A percentile compares a stretch with the other conserved stretches of the same genome.
Evolutionary conservation across 2,113 vertebrate species (phyloP).

Genomic region (Pluvianellus socialis): DNA sequence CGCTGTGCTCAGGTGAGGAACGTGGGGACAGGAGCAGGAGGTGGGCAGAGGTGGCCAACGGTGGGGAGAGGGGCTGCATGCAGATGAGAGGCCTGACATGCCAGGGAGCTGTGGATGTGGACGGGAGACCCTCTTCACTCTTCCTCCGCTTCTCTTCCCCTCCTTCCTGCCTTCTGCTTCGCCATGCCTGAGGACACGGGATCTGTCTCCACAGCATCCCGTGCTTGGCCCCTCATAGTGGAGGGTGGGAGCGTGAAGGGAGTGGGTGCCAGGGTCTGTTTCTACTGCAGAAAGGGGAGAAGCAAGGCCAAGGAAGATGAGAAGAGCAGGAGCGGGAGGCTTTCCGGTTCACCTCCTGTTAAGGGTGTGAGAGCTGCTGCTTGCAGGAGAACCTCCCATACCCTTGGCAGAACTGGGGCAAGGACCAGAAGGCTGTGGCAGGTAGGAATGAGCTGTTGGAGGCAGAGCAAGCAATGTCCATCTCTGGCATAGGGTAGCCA

Average conservation of each 20-base stretch:
- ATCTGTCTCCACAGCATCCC: not conserved
- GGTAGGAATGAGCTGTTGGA: not conserved
- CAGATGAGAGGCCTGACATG: not conserved
- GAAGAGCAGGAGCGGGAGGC: not conserved
- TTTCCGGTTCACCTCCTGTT: not conserved
- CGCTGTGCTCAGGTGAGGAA: not conserved
- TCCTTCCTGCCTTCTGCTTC: not conserved
- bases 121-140: not conserved
- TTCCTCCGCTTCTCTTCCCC: not conserved
- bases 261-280: not conserved
- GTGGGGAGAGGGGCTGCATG: not conserved
- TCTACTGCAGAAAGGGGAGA: not conserved
- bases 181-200: not conserved
- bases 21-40: not conserved
- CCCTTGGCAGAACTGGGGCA: not conserved
- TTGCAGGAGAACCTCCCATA: not conserved
- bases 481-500: not conserved
- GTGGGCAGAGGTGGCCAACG: rapidly evolving
- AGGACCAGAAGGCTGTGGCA: not conserved
- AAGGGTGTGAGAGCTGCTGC: not conserved
- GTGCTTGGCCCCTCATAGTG: not conserved
- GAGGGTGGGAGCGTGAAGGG: not conserved
- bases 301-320: not conserved
- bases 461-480: not conserved
- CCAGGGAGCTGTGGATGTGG: not conserved